A percentile compares a stretch with the other conserved stretches of the same genome.
Evolutionary conservation across 2,113 vertebrate species (phyloP).

Genomic region (Solea solea): DNA sequence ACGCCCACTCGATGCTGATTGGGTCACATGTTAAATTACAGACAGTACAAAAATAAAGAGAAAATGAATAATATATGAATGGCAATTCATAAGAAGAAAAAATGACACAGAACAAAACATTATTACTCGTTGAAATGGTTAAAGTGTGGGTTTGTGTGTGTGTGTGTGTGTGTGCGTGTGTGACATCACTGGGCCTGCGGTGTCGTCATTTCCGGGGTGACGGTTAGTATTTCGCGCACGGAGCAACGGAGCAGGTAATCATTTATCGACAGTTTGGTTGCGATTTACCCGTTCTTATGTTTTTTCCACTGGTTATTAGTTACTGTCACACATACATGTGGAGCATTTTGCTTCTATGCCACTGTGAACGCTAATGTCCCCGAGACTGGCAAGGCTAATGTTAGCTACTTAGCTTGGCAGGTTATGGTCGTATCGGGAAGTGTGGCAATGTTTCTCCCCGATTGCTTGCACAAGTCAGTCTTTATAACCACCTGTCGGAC

Average conservation of each 20-base stretch:
- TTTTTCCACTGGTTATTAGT: neutral
- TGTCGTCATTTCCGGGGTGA: slow-evolving; percentile 16
- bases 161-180: neutral
- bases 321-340: neutral
- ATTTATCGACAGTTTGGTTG: neutral
- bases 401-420: slow-evolving; percentile 23
- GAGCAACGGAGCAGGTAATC: neutral
- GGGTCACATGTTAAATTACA: no score
- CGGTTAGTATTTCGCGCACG: slow-evolving; percentile 3
- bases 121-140: no score
- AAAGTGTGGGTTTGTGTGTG: no score
- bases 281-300: no score
- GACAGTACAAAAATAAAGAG: no score
- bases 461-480: neutral
- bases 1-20: no score
- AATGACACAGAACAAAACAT: no score
- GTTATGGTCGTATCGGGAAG: neutral
- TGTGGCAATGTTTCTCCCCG: neutral
- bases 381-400: neutral
- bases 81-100: no score
- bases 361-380: neutral
- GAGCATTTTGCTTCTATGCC: fast-evolving
- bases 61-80: no score
- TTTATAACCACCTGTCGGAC: fast-evolving
- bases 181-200: neutral